Evolutionary conservation across 2,888 invertebrate genomes (phyloP), one percentile per base, ranked within the genome.

Genomic region (Sthenelais limicola): DNA sequence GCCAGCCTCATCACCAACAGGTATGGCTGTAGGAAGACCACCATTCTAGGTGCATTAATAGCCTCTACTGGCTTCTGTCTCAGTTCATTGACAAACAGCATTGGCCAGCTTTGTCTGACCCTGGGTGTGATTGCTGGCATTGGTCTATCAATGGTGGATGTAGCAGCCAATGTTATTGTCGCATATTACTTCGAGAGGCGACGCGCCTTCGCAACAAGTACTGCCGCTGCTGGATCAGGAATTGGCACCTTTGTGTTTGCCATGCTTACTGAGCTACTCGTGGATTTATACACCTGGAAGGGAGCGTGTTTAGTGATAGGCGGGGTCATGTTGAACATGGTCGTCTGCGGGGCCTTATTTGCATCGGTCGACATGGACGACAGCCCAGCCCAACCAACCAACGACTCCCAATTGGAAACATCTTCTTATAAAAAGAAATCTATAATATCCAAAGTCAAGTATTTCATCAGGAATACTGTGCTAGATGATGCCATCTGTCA

Each of bases 111-210:
- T 26, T 85, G 82, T 73, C 73, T 86, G 18, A 81, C 82, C 1
- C 85, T 84, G 73, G 84, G 85, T 32, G 73, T 86, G 21, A 69
- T 85, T 30, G 80, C 83, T 28, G 86, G 86, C 5, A 77, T 83
- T 30, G 85, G 84, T 7, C 79, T 85, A 73, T 83, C 84, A n/a
- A 80, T 84, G 71, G 82, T 84, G 30, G 85, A 85, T 78, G 82
- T 85, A 3, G 83, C 86, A 2, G 82, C 85, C 1, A 77, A 86
- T 5, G 83, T 86, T 18, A 82, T 83, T 67, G 84, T 86, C 18
- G 82, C 87, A 12, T 84, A 83, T 74, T 87, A 86, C 76, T 87
- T 87, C 79, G 84, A 85, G 71, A 81, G 84, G 69, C 82, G 81
- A 49, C 79, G 86, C 54, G 83, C 84, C 3, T 76, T 86, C 33